phyloP scores from a whole-genome alignment of 2,113 vertebrate genomes.

The Pungitius pungitius region DNA sequence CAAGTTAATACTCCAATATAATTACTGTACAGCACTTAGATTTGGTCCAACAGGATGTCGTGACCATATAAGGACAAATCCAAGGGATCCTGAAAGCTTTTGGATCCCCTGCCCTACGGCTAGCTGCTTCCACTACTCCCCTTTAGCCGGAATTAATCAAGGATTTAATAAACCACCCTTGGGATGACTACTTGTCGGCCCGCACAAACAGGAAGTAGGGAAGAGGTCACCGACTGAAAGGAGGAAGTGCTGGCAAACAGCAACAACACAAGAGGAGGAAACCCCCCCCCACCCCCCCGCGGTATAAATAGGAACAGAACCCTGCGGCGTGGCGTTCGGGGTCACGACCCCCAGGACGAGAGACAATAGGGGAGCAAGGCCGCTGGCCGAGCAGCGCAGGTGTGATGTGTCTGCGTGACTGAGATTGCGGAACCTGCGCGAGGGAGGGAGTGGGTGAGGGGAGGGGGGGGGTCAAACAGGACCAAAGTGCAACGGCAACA shows the following conservation, averaged over 20 bases:
- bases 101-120: slow-evolving; percentile 12
- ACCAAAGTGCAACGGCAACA: background rate
- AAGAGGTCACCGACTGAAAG: slow-evolving; percentile 78
- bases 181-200: slow-evolving; percentile 56
- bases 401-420: slow-evolving; percentile 51
- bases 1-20: background rate
- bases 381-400: slow-evolving; percentile 52
- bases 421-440: too few relatives aligned
- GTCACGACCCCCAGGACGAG: slow-evolving; percentile 72
- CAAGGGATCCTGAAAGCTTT: slow-evolving; percentile 50
- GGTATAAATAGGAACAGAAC: slow-evolving; percentile 82
- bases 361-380: slow-evolving; percentile 79
- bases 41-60: background rate
- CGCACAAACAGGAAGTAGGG: slow-evolving; percentile 83
- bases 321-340: slow-evolving; percentile 56
- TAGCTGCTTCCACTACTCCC: slow-evolving; percentile 2
- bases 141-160: slow-evolving; percentile 50
- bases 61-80: slow-evolving; percentile 9
- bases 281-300: slow-evolving; percentile 28
- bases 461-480: too few relatives aligned
- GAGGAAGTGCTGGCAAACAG: slow-evolving; percentile 78
- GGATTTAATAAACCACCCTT: slow-evolving; percentile 52
- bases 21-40: background rate
- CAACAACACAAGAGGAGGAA: slow-evolving; percentile 81
- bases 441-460: too few relatives aligned